Base-by-base conservation (phyloP, 2,113 vertebrate species). In the Macaca mulatta region DNA sequence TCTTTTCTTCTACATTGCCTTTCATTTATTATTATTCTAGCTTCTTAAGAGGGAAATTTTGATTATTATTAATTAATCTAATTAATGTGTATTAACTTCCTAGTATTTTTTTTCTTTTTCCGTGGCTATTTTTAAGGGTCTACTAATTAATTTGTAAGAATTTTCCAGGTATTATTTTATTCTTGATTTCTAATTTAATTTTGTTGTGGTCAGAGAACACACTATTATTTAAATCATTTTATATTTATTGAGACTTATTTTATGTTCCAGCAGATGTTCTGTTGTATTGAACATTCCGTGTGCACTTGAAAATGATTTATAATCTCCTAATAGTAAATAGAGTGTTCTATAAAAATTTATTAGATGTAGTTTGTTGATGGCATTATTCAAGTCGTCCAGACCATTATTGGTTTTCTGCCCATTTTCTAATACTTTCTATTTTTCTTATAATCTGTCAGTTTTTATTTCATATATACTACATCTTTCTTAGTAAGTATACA, bases 161-260 rank as follows among this genome's bases (percentile, higher is more conserved):
- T 90, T 72, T 80, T 93, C 52, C 43, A 90, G n/a, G 27, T 25
- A 80, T 72, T 20, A 74, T 35, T 89, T 80, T 80, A 52, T 89
- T 78, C 52, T 64, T 80, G 9, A 89, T 80, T 93, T 93, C 57
- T 57, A 69, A 67, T 81, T 93, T 83, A 83, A 87, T 52, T 94
- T 50, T 93, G 17, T 69, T 81, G 12, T 69, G n/a, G 27, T 43
- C 57, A 69, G 35, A 95, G 13, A 80, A 81, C 25, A 50, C 80
- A 67, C 16, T 57, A 59, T 74, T 12, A 82, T 52, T 87, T 82
- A 23, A 67, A 38, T 88, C 25, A 89, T 45, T 90, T 97, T 77
- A 69, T 90, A 69, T 86, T 81, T 90, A 90, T 32, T 90, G 72
- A 64, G n/a, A 64, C 2, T 79, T 55, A 85, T 95, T 96, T 94